Evolutionary conservation across 2,113 vertebrate genomes (phyloP), one percentile per base, ranked within the genome.

Genomic region (Ranitomeya variabilis): DNA sequence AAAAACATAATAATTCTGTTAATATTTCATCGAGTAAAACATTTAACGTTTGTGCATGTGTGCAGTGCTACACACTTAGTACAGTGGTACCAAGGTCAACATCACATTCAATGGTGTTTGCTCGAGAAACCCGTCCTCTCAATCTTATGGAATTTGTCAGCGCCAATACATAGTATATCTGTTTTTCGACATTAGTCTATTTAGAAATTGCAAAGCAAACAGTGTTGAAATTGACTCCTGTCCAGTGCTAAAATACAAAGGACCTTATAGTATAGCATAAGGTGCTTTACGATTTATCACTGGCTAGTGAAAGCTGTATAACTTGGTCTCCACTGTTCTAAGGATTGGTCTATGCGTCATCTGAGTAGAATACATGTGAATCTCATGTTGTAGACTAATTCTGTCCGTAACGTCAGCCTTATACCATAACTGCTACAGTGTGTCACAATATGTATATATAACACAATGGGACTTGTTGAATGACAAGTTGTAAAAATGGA

Each of bases 51-150:
- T 26, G 81, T 94, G 93, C 94, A 93, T 92, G 89, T 90, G 89
- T 92, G 91, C 91, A 89, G 87, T 90, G 90, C 85, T 92, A 89
- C 92, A 86, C 77, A 8, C 90, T 87, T 0, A 69, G 90, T 91
- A 89, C 92, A 90, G 87, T 91, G 69, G 83, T 60, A 93, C 93
- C 93, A 92, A 95, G 95, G 94, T 94, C 93, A 94, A 93, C 85
- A 87, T 60, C 57, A 77, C 45, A 67, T 69, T 84, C 82, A 84
- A 84, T 55, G 14, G 82, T 84, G 82, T 71, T 84, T 84, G 51
- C 64, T 84, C 45, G 55, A 84, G 82, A 26, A 59, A 13, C 18
- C 14, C 19, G 15, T 52, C 64, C 19, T n/a, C 21, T 6, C 52
- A 87, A 80, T 87, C 76, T 60, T n/a, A 76, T 18, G 10, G 69